These are phyloP conservation scores for Drosophila yakuba DNA, from an alignment of 1,140 invertebrate species.

Conservation along the genomic window DNA sequence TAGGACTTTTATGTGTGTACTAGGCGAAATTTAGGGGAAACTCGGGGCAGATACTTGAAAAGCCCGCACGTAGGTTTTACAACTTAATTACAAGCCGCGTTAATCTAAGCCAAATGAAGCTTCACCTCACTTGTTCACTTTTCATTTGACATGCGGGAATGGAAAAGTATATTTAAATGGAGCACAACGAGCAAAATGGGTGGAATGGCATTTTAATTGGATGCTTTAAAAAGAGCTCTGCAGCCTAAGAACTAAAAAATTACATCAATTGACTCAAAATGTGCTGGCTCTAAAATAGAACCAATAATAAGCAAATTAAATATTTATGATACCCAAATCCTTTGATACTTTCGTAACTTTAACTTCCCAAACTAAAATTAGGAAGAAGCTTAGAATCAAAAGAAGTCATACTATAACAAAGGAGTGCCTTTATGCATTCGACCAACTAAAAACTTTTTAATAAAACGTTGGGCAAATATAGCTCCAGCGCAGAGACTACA, in stretches of 20 bases:
- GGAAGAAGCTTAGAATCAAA: neutral
- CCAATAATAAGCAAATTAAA: neutral
- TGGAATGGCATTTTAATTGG: conserved; percentile 52
- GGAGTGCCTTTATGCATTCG: neutral
- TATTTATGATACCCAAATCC: neutral
- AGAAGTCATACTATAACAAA: neutral
- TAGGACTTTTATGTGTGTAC: conserved; percentile 61
- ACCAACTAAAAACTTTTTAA: conserved; percentile 2
- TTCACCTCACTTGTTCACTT: conserved; percentile 43
- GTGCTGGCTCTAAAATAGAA: neutral
- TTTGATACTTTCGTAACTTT: too few species aligned
- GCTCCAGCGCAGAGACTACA: conserved; percentile 3
- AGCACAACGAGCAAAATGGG: conserved; percentile 23
- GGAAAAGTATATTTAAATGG: conserved; percentile 19
- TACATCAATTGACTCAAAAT: neutral
- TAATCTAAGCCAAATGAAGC: conserved; percentile 71
- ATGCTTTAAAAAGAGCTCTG: conserved; percentile 6
- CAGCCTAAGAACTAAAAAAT: neutral
- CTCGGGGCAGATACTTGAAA: conserved; percentile 34
- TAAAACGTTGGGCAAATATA: conserved; percentile 31
- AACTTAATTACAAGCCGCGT: conserved; percentile 70
- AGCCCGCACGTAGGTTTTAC: conserved; percentile 67
- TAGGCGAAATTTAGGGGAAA: conserved; percentile 17
- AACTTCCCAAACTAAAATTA: neutral
- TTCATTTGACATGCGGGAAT: conserved; percentile 26